Percentiles rank a stretch among this genome's conserved stretches.
phyloP scores from a whole-genome alignment of 2,888 invertebrate genomes.

The Epirrhoe alternata region DNA sequence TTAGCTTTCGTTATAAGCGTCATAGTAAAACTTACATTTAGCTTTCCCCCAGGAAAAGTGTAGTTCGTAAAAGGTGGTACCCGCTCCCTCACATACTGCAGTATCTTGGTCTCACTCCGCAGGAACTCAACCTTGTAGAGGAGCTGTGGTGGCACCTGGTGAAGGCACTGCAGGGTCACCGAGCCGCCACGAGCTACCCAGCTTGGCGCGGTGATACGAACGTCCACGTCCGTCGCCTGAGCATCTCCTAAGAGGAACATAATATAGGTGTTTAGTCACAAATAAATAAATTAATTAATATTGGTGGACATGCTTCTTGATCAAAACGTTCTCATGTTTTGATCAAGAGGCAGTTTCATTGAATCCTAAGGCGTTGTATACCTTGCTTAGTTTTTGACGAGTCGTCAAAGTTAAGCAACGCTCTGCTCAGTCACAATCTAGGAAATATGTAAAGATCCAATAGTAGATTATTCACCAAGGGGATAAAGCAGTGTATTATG shows the following conservation, averaged over 20 bases:
- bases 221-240: constrained; percentile 85
- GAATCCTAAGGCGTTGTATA: no score
- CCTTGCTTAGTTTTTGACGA: no score
- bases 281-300: no score
- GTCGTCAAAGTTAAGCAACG: no score
- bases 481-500: no score
- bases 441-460: no score
- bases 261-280: no score
- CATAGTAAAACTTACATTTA: constrained; percentile 87
- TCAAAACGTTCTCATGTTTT: no score
- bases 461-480: no score
- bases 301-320: no score
- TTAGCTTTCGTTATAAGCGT: background rate
- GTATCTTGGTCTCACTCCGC: constrained; percentile 87
- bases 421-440: no score
- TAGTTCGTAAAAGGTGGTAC: constrained; percentile 89
- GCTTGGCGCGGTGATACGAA: constrained; percentile 88
- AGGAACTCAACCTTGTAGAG: constrained; percentile 90
- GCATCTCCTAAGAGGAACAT: constrained; percentile 61
- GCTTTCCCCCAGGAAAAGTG: constrained; percentile 87
- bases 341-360: no score
- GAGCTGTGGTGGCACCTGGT: constrained; percentile 90
- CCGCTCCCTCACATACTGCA: constrained; percentile 91
- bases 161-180: constrained; percentile 89
- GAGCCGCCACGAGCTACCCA: constrained; percentile 91